These are phyloP conservation scores for Heliconius ethilla DNA, from an alignment of 2,888 invertebrate species.

Conservation along the genomic window DNA sequence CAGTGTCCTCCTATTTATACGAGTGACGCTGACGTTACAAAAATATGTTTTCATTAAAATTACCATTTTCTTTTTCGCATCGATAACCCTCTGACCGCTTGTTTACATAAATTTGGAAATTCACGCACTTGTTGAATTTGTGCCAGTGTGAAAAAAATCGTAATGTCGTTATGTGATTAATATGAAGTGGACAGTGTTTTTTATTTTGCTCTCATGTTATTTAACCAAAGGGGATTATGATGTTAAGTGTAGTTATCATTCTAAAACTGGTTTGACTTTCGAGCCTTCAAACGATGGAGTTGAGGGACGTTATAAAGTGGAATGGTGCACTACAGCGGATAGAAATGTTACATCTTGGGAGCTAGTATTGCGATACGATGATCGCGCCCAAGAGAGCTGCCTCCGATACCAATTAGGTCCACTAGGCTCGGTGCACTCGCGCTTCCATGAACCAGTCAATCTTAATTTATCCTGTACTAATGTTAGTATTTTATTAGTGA, in stretches of 20 bases:
- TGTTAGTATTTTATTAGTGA: conserved; percentile 52
- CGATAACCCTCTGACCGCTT: conserved; percentile 39
- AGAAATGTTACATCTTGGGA: conserved; percentile 51
- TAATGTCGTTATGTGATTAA: conserved; percentile 28
- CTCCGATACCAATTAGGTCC: conserved; percentile 24
- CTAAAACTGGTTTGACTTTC: conserved; percentile 46
- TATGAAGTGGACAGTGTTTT: conserved; percentile 51
- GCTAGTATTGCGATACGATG: conserved; percentile 46
- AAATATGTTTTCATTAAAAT: conserved; percentile 22
- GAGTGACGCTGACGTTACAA: conserved; percentile 10
- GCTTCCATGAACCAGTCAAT: conserved; percentile 32
- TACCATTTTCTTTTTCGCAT: conserved; percentile 25
- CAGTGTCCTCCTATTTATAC: conserved; percentile 14
- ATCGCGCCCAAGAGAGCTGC: conserved; percentile 15
- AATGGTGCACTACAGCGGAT: conserved; percentile 54
- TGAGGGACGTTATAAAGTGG: conserved; percentile 57
- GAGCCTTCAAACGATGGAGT: conserved; percentile 51
- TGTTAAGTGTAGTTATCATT: conserved; percentile 51
- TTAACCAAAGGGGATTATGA: conserved; percentile 43
- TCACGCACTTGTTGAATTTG: not conserved
- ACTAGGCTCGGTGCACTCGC: conserved; percentile 44
- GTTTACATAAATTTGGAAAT: conserved; percentile 18
- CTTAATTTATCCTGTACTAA: conserved; percentile 53
- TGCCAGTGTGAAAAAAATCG: conserved; percentile 4
- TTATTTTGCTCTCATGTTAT: conserved; percentile 47